Evolutionary conservation across 2,113 vertebrate genomes (phyloP).

Genomic region (Oxygymnocypris stewartii): DNA sequence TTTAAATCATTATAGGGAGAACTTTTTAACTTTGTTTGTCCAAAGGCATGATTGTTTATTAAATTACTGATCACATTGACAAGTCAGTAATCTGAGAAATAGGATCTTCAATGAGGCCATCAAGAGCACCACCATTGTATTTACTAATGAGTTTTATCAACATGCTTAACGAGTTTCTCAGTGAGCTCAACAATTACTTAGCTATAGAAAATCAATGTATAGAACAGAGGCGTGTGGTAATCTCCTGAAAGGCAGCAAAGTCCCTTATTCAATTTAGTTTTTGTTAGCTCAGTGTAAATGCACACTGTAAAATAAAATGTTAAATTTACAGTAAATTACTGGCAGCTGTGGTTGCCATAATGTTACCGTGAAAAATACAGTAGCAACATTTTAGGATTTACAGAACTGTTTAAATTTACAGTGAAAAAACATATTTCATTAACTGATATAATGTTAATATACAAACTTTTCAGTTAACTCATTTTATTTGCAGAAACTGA

Average conservation of each 20-base stretch:
- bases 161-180: conserved; percentile 16
- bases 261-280: no score
- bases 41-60: not conserved
- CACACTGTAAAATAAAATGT: no score
- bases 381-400: no score
- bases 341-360: no score
- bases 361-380: no score
- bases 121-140: not conserved
- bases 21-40: not conserved
- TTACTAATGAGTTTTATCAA: conserved; percentile 18
- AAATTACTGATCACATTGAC: not conserved
- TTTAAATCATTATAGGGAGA: not conserved
- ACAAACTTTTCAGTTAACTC: no score
- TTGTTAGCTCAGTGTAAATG: no score
- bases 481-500: no score
- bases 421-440: no score
- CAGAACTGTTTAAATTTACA: no score
- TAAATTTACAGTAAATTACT: no score
- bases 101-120: conserved; percentile 3
- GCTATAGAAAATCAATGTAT: not conserved
- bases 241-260: not conserved
- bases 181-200: not conserved
- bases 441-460: no score
- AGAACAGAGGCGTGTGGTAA: not conserved
- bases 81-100: conserved; percentile 33